Evolutionary conservation across 2,888 invertebrate genomes (phyloP).

Genomic region (Boloria selene): DNA sequence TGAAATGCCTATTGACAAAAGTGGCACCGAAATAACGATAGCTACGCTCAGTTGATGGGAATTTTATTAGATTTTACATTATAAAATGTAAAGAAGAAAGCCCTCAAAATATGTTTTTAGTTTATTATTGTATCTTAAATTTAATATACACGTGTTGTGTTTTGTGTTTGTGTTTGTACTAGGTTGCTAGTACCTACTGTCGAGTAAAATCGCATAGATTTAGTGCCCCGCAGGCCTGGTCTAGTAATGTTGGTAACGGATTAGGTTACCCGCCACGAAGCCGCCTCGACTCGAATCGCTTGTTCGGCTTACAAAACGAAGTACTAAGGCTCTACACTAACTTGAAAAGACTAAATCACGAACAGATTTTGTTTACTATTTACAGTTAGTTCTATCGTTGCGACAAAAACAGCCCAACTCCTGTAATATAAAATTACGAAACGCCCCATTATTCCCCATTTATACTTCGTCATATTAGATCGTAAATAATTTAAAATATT

Average conservation of each 20-base stretch:
- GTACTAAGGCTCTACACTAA: constrained; percentile 5
- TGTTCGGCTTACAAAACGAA: constrained; percentile 9
- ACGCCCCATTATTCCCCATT: not conserved
- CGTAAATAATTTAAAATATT: no score
- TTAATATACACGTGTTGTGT: not conserved
- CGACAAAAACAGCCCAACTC: not conserved
- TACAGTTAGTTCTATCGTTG: constrained; percentile 1
- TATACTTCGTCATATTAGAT: not conserved
- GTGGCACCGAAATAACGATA: constrained; percentile 30
- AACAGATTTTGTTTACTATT: not conserved
- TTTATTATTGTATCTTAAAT: not conserved
- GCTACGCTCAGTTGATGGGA: constrained; percentile 8
- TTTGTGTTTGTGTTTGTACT: not conserved
- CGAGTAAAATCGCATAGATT: constrained; percentile 12
- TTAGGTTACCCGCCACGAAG: constrained; percentile 22
- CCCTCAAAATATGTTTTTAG: not conserved
- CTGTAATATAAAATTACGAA: not conserved
- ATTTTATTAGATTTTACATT: constrained; percentile 18
- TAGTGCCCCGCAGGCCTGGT: constrained; percentile 13
- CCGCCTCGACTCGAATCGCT: constrained; percentile 2
- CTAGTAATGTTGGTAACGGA: constrained; percentile 23
- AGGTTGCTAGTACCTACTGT: not conserved
- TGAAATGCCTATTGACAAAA: constrained; percentile 42
- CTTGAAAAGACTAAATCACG: constrained; percentile 2
- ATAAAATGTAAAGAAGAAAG: not conserved